Base-by-base conservation (phyloP, 2,113 vertebrate species). In the Limanda limanda region DNA sequence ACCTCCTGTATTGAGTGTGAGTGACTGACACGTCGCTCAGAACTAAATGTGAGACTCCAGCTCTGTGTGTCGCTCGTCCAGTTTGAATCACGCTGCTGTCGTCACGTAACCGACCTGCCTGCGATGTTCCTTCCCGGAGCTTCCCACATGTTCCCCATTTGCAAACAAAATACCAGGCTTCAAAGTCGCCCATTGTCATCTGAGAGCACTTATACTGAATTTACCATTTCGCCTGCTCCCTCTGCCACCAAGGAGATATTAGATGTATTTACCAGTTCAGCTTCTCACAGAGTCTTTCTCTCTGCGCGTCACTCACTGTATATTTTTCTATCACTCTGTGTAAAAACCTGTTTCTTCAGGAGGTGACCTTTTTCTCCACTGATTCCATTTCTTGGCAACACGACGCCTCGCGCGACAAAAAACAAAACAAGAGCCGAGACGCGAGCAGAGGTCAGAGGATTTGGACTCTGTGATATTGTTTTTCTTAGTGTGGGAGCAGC, bases 121-220 rank as follows among this genome's bases (percentile, higher is more conserved):
- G 73, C 14, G 61, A 76, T 71, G 61, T 87, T 85, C 68, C 72
- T 86, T 85, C 68, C 72, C 70, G 80, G 75, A 88, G 78, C 42
- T 66, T 76, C 54, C 81, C 87, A 87, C 82, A 85, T 89, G 86
- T 83, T 91, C 71, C 60, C 67, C 66, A 88, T 88, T 88, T 86
- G 62, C 73, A 81, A 76, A 74, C 69, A 68, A 88, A 78, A 85
- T 57, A 65, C 54, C 51, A 48, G 3, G 51, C 76, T 81, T 81
- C 68, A 79, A 78, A 79, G 40, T 17, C 74, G 14, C 20, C 70
- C 74, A 20, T 68, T 42, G n/a, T 86, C 83, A 88, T 83, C 71
- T 86, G 81, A 81, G 64, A 86, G 82, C 55, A 3, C 77, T 87
- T 87, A 90, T 71, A 69, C 45, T 61, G 42, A 85, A 77, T 81